These are phyloP conservation scores for Nesidiocoris tenuis DNA, from an alignment of 2,888 invertebrate genomes.

Conservation along the genomic window DNA sequence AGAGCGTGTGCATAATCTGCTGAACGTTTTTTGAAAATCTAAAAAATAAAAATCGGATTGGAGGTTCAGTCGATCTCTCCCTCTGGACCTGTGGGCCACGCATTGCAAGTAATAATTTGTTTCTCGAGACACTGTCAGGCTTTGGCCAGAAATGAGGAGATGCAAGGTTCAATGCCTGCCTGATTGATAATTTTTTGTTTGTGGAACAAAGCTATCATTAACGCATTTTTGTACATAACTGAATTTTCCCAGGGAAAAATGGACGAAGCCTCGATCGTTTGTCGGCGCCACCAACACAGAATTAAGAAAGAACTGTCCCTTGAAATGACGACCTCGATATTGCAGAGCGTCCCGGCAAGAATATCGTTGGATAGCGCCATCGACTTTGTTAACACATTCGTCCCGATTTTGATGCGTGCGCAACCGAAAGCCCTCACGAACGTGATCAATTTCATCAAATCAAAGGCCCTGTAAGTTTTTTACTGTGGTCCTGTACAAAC, in stretches of 20 bases:
- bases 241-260: conserved; percentile 53
- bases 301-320: conserved; percentile 51
- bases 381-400: conserved; percentile 43
- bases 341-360: conserved; percentile 43
- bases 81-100: too few relatives aligned
- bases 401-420: conserved; percentile 44
- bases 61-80: too few relatives aligned
- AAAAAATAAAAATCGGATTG: background rate
- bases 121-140: too few relatives aligned
- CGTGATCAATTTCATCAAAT: conserved; percentile 43
- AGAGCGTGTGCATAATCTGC: too few relatives aligned
- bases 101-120: too few relatives aligned
- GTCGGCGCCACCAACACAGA: conserved; percentile 54
- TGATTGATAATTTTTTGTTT: too few relatives aligned
- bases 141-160: too few relatives aligned
- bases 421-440: conserved; percentile 36
- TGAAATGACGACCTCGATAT: conserved; percentile 46
- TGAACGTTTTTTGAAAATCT: too few relatives aligned
- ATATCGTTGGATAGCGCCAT: conserved; percentile 19
- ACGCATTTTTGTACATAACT: too few relatives aligned
- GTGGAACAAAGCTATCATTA: too few relatives aligned
- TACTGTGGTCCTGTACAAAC: too few relatives aligned
- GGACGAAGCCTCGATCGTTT: conserved; percentile 54
- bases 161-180: too few relatives aligned
- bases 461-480: conserved; percentile 44